Evolutionary conservation across 2,888 invertebrate genomes (phyloP), one percentile per base, ranked within the genome.

Genomic region (Drosophila austrosaltans): DNA sequence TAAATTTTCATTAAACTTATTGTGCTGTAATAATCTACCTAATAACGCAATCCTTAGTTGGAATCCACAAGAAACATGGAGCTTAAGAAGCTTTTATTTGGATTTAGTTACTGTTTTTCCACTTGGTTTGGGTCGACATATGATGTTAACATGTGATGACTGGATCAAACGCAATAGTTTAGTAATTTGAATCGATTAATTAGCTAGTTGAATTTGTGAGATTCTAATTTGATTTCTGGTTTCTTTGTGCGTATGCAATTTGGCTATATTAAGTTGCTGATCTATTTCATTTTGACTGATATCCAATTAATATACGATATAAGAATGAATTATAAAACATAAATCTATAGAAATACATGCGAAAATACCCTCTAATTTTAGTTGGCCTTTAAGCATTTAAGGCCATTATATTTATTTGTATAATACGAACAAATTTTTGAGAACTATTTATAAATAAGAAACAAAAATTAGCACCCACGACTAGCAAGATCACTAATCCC

Each of bases 391-490:
- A n/a, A 30, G 30, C 4, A 40, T 40, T 40, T 40, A n/a, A n/a
- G 12, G 10, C 4, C 28, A 28, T 28, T 3, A 6, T 32, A 36
- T 36, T 36, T 40, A 40, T 40, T 40, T 40, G 7, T 40, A 39
- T 12, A 39, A 12, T 20, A 5, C 8, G 7, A 22, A 7, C 8
- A 48, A 48, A 48, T 10, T 48, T 20, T 20, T 3, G 25, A 25
- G 22, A 48, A 25, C 22, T 25, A 48, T 48, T 25, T 48, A 25
- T 48, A 48, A 8, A 20, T 2, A 48, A 25, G 12, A 48, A 8
- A 20, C 1, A 48, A 48, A 16, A 48, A 48, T 48, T 48, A 48
- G 25, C 48, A 48, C 48, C 48, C 48, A 48, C 48, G 25, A 22
- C 36, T 36, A 36, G 48, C 12, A 3, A 2, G 10, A 48, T 10